Conservation (phyloP, 1,140 invertebrate genomes). For the Cyrtorhinus lividipennis region DNA sequence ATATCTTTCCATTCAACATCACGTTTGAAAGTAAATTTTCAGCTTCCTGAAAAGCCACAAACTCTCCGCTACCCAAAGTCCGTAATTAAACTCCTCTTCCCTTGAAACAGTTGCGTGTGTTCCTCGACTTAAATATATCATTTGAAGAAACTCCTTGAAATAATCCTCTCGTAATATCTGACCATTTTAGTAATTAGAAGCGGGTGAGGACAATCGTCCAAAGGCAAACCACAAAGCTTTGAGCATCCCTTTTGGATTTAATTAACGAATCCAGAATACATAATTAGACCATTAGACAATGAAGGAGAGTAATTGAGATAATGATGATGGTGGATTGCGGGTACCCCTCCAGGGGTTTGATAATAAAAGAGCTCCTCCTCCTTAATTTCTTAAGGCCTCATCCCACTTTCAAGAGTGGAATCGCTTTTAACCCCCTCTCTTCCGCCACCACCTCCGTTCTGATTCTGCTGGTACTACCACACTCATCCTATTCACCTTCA, state of each 20-base stretch:
- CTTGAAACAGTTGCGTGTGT: no score
- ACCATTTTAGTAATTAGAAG: background rate
- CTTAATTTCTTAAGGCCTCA: background rate
- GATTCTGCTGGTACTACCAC: background rate
- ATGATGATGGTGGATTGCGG: constrained; percentile 3
- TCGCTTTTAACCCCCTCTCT: no score
- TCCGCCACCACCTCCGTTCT: background rate
- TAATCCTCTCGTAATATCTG: no score
- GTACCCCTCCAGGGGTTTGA: background rate
- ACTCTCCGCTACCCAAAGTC: no score
- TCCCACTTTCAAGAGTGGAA: no score
- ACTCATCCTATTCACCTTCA: background rate
- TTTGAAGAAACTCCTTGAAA: no score
- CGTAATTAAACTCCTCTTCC: no score
- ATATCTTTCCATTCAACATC: no score
- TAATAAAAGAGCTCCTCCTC: background rate
- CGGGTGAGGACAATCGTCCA: background rate
- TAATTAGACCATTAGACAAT: constrained; percentile 8
- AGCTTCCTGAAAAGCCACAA: no score
- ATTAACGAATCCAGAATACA: constrained; percentile 8
- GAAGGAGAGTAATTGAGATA: constrained; percentile 8
- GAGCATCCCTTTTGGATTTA: background rate
- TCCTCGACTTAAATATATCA: no score
- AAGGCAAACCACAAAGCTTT: constrained; percentile 6
- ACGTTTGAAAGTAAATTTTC: no score